These are phyloP conservation scores for Dendrolimus punctatus DNA, from an alignment of 1,140 invertebrate species.

Conservation along the genomic window DNA sequence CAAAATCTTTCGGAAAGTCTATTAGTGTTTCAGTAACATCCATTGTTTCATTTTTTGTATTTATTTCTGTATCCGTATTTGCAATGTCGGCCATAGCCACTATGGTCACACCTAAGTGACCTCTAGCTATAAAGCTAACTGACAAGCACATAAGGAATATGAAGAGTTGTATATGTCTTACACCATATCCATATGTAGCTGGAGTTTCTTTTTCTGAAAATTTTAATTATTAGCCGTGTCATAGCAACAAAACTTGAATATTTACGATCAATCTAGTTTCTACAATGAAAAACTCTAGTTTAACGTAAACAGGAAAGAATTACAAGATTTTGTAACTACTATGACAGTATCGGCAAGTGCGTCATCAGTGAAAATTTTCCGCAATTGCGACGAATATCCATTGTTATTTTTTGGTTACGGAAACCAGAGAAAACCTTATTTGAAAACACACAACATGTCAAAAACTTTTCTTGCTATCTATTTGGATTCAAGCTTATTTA, in stretches of 20 bases:
- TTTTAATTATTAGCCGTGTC: background rate
- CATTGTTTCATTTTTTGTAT: background rate
- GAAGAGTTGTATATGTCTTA: constrained; percentile 74
- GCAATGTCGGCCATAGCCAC: constrained; percentile 74
- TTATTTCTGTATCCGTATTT: background rate
- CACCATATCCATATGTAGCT: constrained; percentile 46
- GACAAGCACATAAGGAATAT: constrained; percentile 74
- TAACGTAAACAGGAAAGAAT: background rate
- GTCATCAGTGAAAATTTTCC: too few species aligned
- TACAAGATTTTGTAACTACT: background rate
- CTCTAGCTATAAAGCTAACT: constrained; percentile 74
- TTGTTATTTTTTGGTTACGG: too few species aligned
- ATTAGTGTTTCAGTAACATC: background rate
- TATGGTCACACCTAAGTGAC: constrained; percentile 76
- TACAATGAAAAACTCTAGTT: too few species aligned
- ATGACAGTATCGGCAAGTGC: too few species aligned
- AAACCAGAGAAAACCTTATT: too few species aligned
- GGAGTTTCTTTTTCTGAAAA: constrained; percentile 16
- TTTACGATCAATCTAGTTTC: too few species aligned
- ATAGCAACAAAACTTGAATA: too few species aligned
- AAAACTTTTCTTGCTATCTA: too few species aligned
- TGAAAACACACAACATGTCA: too few species aligned
- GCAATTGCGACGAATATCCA: too few species aligned
- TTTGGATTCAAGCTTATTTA: too few species aligned
- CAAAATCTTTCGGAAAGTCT: background rate